Base-by-base conservation (phyloP, 2,888 invertebrate species). In the Odiellus spinosus region DNA sequence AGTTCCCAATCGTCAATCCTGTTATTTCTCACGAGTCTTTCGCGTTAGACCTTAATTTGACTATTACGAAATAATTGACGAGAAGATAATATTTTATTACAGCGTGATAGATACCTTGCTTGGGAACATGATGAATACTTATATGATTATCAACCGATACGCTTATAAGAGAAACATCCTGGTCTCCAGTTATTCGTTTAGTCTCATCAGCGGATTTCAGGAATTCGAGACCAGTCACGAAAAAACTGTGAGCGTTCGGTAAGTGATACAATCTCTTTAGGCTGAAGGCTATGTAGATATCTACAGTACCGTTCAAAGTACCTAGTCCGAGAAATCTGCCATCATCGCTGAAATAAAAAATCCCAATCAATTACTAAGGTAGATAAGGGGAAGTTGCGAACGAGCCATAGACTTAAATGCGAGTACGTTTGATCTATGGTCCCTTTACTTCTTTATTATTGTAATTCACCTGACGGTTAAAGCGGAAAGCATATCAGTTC, bases 101-200 rank as follows among this genome's bases (percentile, higher is more conserved):
- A n/a, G n/a, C n/a, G n/a, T n/a, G n/a, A n/a, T n/a, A n/a, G n/a
- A n/a, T 51, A 57, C 58, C 48, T 52, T 51, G 53, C 43, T 52
- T 54, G 5, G 82, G 82, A 68, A 90, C 73, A 63, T 80, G 81
- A 70, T 88, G 88, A 63, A 90, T 80, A 65, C 82, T 81, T 56
- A 90, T 78, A 68, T 81, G 80, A 71, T 93, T 93, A 73, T 95
- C 95, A 34, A 91, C 88, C 20, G 91, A 91, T 61, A 95, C 88
- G 64, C 90, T 90, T 55, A 95, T 73, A 55, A 93, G 80, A 39
- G 90, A 87, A 45, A 87, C 83, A 63, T 82, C 81, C 53, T 64
- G 60, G 72, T 67, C 59, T 71, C 64, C 65, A 33, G 61, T 62
- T n/a, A 66, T 55, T 17, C 61, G 59, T 20, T 52, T 46, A 6